Evolutionary conservation across 2,113 vertebrate genomes (phyloP).

Genomic region (Echinops telfairi): DNA sequence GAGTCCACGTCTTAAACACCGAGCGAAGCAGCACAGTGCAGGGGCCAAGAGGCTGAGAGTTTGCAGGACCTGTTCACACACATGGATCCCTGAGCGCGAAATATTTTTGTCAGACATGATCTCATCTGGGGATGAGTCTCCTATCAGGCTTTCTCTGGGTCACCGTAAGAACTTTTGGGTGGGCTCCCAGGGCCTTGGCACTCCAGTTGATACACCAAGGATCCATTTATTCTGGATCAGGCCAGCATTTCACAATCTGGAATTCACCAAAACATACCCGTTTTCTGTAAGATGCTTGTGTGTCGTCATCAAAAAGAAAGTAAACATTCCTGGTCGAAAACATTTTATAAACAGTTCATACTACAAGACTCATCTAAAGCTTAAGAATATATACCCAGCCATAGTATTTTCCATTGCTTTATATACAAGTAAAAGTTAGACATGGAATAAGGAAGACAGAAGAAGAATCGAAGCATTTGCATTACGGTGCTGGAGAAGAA

Average conservation of each 20-base stretch:
- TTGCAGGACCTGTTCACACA: neutral
- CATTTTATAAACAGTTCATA: slow-evolving; percentile 30
- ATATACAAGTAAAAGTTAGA: too few species aligned
- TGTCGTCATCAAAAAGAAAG: slow-evolving; percentile 12
- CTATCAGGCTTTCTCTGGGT: neutral
- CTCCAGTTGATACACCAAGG: slow-evolving; percentile 14
- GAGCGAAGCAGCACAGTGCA: slow-evolving; percentile 10
- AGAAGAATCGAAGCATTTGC: too few species aligned
- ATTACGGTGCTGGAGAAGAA: too few species aligned
- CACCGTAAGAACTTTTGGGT: slow-evolving; percentile 20
- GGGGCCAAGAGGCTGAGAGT: neutral
- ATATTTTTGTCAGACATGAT: neutral
- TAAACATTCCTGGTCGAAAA: neutral
- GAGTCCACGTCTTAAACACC: neutral
- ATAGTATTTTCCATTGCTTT: too few species aligned
- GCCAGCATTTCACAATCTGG: neutral
- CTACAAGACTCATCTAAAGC: slow-evolving; percentile 34
- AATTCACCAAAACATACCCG: slow-evolving; percentile 15
- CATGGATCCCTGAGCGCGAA: slow-evolving; percentile 20
- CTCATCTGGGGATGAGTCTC: neutral
- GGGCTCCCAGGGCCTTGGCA: neutral
- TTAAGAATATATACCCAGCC: neutral
- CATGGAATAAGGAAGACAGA: too few species aligned
- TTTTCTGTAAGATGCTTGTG: neutral
- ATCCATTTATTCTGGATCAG: neutral